A percentile compares a stretch with the other conserved stretches of the same genome.
Evolutionary conservation across 1,140 invertebrate genomes (phyloP).

Genomic region (Acyrthosiphon pisum): DNA sequence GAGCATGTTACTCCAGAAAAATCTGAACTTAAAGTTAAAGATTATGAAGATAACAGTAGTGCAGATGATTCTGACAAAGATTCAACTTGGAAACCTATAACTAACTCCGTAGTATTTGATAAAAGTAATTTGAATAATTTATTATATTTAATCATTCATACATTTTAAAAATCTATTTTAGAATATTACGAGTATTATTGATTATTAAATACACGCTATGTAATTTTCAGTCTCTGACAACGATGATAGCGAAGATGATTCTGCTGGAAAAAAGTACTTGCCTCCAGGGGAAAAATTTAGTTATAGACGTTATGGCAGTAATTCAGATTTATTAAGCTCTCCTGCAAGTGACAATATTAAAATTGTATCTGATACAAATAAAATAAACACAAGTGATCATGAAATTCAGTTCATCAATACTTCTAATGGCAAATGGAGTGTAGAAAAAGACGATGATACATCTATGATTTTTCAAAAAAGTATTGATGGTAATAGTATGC

Average conservation of each 20-base stretch:
- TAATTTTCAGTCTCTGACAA: neutral
- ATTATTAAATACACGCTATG: neutral
- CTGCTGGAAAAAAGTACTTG: neutral
- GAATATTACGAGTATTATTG: neutral
- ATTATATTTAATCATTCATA: neutral
- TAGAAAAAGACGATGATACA: neutral
- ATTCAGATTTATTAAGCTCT: too few relatives aligned
- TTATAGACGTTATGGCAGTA: too few relatives aligned
- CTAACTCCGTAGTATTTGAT: too few relatives aligned
- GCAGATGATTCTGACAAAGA: conserved; percentile 12
- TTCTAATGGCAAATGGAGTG: neutral
- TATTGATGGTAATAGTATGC: neutral
- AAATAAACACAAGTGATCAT: neutral
- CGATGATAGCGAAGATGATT: neutral
- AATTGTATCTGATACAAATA: neutral
- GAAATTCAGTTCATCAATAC: neutral
- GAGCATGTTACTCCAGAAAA: neutral
- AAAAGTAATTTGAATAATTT: neutral
- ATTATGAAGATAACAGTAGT: neutral
- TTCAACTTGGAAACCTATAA: neutral
- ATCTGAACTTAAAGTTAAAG: neutral
- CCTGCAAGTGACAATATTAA: neutral
- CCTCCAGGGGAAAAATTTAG: too few relatives aligned
- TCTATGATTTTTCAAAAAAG: neutral
- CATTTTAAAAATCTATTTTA: neutral